Evolutionary conservation across 2,888 invertebrate genomes (phyloP).

Genomic region (Phytoseiulus persimilis): DNA sequence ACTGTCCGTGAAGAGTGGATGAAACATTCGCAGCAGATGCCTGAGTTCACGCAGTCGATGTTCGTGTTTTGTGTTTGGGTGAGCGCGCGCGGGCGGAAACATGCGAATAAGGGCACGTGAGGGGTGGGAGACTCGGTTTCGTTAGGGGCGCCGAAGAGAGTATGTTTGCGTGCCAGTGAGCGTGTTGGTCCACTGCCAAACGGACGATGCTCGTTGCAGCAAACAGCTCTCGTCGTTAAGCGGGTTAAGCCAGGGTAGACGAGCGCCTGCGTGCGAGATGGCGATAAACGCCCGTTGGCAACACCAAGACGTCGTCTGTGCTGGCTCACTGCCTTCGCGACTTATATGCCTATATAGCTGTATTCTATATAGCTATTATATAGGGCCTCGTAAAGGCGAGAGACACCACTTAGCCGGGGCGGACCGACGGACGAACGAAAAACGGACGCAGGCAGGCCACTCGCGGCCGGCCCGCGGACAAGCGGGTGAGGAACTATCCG

Average conservation of each 20-base stretch:
- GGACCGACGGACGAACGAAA: not conserved
- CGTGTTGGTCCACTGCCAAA: slow-evolving; percentile 5
- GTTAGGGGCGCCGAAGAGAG: not conserved
- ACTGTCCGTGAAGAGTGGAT: too few species aligned
- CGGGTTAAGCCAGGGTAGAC: not conserved
- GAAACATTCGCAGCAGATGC: too few species aligned
- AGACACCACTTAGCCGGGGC: slow-evolving; percentile 35
- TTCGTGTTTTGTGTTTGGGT: too few species aligned
- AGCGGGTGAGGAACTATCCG: not conserved
- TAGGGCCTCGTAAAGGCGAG: slow-evolving; percentile 37
- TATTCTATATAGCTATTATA: slow-evolving; percentile 38
- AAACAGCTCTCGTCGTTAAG: slow-evolving; percentile 5
- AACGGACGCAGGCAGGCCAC: not conserved
- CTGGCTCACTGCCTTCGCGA: slow-evolving; percentile 5
- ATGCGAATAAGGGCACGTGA: too few species aligned
- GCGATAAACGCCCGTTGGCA: not conserved
- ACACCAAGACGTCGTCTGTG: not conserved
- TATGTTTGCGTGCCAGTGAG: slow-evolving; percentile 5
- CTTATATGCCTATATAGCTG: slow-evolving; percentile 6
- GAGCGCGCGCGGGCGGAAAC: too few species aligned
- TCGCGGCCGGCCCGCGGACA: not conserved
- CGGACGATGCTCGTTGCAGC: not conserved
- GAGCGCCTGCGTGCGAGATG: not conserved
- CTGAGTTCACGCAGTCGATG: too few species aligned
- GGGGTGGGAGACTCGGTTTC: too few species aligned